Base-by-base conservation (phyloP, 2,888 invertebrate species). In the Macrosoma leucophasiata region DNA sequence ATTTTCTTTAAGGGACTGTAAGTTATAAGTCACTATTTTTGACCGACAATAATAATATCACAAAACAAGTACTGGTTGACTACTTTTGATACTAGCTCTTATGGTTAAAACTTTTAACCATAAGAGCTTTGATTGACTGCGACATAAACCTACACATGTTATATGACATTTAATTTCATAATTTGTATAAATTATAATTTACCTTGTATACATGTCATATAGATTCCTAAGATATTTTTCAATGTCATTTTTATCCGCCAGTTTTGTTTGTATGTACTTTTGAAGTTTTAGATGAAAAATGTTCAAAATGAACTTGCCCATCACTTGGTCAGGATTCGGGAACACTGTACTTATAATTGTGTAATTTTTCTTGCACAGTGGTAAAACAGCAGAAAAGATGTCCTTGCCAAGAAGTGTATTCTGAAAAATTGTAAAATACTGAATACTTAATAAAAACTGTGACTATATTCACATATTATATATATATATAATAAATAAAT, bases 231-330 rank as follows among this genome's bases (percentile, higher is more conserved):
- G 85, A 81, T 98, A 98, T 54, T 91, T 91, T 52, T 97, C 96
- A 10, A 93, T 88, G 60, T 96, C 94, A 44, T 88, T 89, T 61
- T 91, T 92, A 55, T 94, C 93, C 1, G 90, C 88, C 29, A 98
- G 79, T 59, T 91, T 92, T 1, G 91, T 91, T 41, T 91, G 90
- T 14, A 97, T 91, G 60, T 94, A 92, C 62, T 94, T 94, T 82
- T 93, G 91, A 22, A 95, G 85, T 69, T 96, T 95, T 4, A 95
- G 85, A 52, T 96, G 95, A 73, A 96, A 99, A 41, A 99, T 93
- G 68, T 97, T 97, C 10, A 98, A 86, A 25, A 99, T 94, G 73
- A 98, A 96, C 84, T 98, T 98, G 37, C 95, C 94, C 95, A 98
- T 97, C 5, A 99, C 97, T 84, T 96, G 95, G 49, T 97, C 95